These are phyloP conservation scores for Artibeus lituratus DNA, from an alignment of 2,797 vertebrate species.

Conservation along the genomic window DNA sequence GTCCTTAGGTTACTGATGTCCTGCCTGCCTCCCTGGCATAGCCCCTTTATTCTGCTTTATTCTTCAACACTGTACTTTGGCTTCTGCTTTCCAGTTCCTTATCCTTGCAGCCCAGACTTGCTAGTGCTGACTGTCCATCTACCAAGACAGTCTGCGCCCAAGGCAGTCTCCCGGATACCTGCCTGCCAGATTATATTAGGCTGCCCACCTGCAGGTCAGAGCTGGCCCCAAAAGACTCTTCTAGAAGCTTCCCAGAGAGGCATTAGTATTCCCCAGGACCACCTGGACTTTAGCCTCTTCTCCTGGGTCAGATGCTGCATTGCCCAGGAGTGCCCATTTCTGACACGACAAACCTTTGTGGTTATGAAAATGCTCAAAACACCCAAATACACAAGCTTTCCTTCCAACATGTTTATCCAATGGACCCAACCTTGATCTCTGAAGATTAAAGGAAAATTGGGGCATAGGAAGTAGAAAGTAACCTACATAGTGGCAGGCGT, in stretches of 20 bases:
- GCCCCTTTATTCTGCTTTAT: background rate
- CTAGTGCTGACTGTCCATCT: background rate
- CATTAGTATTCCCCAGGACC: background rate
- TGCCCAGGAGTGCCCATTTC: accelerated
- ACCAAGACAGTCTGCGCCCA: background rate
- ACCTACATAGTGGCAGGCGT: background rate
- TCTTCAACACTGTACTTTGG: background rate
- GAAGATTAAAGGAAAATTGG: background rate
- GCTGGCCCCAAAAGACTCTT: background rate
- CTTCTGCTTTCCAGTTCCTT: background rate
- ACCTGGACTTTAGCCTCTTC: background rate
- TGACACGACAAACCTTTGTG: background rate
- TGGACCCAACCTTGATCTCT: background rate
- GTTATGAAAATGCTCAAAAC: background rate
- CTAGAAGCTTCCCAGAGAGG: background rate
- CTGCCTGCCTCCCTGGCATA: too few species aligned
- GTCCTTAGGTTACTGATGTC: background rate
- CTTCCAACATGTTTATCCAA: background rate
- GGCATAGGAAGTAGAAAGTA: background rate
- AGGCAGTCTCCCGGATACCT: background rate
- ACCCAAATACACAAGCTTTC: background rate
- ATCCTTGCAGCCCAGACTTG: background rate
- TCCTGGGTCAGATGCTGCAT: background rate
- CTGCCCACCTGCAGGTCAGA: background rate
- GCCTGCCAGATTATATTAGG: background rate